Base-by-base conservation (phyloP, 2,888 invertebrate genomes). In the Tetropium fuscum region DNA sequence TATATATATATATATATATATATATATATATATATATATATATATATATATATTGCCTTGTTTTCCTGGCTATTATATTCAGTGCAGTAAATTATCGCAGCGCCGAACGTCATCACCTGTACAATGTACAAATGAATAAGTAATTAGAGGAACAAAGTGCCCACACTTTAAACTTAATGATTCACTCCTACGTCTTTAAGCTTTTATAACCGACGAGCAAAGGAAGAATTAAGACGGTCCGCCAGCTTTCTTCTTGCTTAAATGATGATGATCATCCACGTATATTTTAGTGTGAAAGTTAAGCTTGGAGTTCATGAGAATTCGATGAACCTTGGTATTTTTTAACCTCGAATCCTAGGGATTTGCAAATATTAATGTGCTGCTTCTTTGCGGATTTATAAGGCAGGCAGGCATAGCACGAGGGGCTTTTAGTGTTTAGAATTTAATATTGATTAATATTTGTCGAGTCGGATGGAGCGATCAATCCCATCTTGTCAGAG, bases 231-330 rank as follows among this genome's bases (percentile, higher is more conserved):
- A 51, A 51, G 40, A 40, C 2, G 27, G 25, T 51, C 38, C 13
- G 18, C 16, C 27, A 40, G 40, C 63, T 63, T 65, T 65, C 65
- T 63, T 65, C 65, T 65, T 58, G 58, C 60, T 65, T 60, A 58
- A 65, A 63, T 60, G 61, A 60, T 65, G 65, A 60, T 60, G 58
- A 51, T 65, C 65, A 36, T 51, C 57, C 53, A 51, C 60, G 60
- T 58, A 55, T 56, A 65, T 63, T 65, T 65, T 65, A 65, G 63
- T 65, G 65, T 63, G 65, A 65, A 65, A 65, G 65, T 65, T 65
- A 47, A 62, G 44, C 65, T 47, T 61, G 38, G 58, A 53, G 65
- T 65, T 65, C 65, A 63, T 65, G 65, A 65, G 65, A 65, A 65
- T 65, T 55, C 63, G 60, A 60, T 65, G 65, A 65, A 65, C 65